Conservation (phyloP, 2,113 vertebrate species). For the Donacobius atricapilla region DNA sequence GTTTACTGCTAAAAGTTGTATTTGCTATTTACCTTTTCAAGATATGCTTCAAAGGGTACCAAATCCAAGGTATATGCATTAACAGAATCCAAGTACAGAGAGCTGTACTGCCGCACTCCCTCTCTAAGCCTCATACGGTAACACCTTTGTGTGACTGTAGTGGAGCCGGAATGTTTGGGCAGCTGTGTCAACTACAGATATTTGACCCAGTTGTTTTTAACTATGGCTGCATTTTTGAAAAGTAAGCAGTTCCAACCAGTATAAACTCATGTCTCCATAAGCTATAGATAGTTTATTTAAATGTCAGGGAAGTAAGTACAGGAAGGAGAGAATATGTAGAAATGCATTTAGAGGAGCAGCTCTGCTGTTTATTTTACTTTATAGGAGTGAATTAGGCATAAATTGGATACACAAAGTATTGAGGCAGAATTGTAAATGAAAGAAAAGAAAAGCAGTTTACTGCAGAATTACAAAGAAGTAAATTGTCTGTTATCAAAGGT, state of each 20-base stretch:
- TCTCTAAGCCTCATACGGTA: neutral
- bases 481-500: neutral
- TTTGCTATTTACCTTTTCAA: conserved; percentile 38
- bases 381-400: neutral
- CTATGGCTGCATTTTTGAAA: neutral
- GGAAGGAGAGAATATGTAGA: neutral
- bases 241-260: neutral
- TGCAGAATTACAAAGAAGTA: neutral
- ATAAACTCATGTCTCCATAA: neutral
- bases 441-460: neutral
- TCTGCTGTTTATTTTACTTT: neutral
- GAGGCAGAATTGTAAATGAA: neutral
- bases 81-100: neutral
- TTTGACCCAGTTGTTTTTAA: conserved; percentile 1
- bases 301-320: neutral
- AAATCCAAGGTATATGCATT: neutral
- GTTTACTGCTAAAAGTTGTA: conserved; percentile 49
- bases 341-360: neutral
- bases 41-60: neutral
- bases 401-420: neutral
- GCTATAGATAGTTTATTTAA: neutral
- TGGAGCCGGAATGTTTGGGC: conserved; percentile 34
- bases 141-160: neutral
- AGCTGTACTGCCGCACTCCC: neutral
- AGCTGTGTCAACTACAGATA: conserved; percentile 42